phyloP scores from a whole-genome alignment of 2,797 vertebrate genomes.

The Alectoris magna region DNA sequence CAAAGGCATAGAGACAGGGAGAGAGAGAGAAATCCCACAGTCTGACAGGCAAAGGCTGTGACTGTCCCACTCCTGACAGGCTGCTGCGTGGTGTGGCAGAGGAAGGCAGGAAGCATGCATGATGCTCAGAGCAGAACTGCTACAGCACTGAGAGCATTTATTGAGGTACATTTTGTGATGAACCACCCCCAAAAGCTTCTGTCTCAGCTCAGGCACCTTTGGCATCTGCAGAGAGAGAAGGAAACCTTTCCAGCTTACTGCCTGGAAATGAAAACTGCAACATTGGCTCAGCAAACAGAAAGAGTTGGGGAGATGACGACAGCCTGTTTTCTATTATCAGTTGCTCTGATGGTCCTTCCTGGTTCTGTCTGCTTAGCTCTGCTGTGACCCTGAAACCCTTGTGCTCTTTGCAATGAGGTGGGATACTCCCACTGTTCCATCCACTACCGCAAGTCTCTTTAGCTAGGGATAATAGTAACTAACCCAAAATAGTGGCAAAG shows the following conservation, averaged over 20 bases:
- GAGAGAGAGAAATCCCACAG: conserved; percentile 17
- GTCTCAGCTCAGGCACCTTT: neutral
- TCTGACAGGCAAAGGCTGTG: conserved; percentile 31
- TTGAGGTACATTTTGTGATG: neutral
- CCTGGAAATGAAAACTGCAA: neutral
- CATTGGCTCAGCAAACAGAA: neutral
- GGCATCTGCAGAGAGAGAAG: neutral
- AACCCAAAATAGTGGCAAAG: neutral
- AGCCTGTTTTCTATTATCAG: neutral
- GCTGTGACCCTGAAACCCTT: fast-evolving
- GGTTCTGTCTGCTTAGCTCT: neutral
- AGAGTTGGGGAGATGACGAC: neutral
- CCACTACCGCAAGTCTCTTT: neutral
- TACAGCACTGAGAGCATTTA: neutral
- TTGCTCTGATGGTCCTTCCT: neutral
- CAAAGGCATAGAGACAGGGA: conserved; percentile 18
- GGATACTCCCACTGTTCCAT: neutral
- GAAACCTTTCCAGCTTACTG: neutral
- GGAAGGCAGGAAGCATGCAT: neutral
- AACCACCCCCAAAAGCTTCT: neutral
- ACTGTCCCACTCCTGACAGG: conserved; percentile 30
- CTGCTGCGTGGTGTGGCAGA: fast-evolving
- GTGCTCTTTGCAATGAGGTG: neutral
- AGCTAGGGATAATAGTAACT: neutral
- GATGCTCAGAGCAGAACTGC: neutral